These are phyloP conservation scores for Drosophila affinis DNA, from an alignment of 2,888 invertebrate species.

Conservation along the genomic window DNA sequence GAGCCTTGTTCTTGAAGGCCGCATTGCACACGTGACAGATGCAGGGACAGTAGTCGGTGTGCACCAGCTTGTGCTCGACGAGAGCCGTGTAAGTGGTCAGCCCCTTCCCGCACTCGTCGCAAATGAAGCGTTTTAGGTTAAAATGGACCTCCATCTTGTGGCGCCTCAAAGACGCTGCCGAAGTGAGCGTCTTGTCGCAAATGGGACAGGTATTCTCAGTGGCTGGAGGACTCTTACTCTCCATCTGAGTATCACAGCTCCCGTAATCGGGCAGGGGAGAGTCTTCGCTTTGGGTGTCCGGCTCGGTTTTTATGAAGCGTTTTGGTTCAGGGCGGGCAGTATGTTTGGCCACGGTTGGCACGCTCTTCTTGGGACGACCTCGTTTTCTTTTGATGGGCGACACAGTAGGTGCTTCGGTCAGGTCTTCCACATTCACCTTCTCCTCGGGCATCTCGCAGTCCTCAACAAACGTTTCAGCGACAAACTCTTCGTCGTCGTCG, in stretches of 20 bases:
- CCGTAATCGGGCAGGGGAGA: not conserved
- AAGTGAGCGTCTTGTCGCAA: constrained; percentile 44
- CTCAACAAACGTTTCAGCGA: not conserved
- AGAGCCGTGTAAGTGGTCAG: constrained; percentile 84
- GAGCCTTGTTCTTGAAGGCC: constrained; percentile 80
- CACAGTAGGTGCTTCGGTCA: not conserved
- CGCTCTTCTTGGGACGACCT: constrained; percentile 19
- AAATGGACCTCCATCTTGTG: constrained; percentile 78
- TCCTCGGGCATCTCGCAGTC: constrained; percentile 1
- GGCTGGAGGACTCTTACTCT: not conserved
- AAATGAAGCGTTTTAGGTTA: constrained; percentile 83
- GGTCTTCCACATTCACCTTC: not conserved
- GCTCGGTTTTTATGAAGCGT: not conserved
- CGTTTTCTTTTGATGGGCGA: constrained; percentile 30
- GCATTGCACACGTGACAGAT: constrained; percentile 83
- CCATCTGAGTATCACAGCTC: constrained; percentile 2
- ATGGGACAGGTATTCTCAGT: constrained; percentile 21
- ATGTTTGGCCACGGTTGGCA: not conserved
- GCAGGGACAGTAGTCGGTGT: constrained; percentile 84
- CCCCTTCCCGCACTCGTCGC: constrained; percentile 84
- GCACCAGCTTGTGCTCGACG: constrained; percentile 84
- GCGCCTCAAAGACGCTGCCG: constrained; percentile 40
- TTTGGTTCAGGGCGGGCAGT: not conserved
- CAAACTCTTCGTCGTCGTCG: not conserved
- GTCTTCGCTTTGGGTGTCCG: not conserved